Percentiles rank a stretch among this genome's conserved stretches.
Evolutionary conservation across 2,797 vertebrate genomes (phyloP).

Genomic region (Chlorospingus flavigularis): DNA sequence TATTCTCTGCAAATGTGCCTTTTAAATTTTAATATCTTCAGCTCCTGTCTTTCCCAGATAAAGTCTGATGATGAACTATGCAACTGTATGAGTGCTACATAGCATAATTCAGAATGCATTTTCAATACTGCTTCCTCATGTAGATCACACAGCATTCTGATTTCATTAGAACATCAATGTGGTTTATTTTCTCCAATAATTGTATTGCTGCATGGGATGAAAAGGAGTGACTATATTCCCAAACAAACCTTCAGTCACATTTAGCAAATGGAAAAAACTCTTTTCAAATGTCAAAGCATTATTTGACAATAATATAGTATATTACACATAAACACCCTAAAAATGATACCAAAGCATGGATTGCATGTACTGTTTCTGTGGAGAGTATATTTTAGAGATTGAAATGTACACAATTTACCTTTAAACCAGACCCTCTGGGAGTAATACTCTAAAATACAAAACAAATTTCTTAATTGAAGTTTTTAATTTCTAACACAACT

Average conservation of each 20-base stretch:
- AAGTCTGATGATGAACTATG: constrained; percentile 13
- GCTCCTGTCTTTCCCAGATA: constrained; percentile 27
- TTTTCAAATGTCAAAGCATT: not conserved
- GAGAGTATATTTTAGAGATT: not conserved
- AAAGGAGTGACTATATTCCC: not conserved
- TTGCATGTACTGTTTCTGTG: not conserved
- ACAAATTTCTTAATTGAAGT: not conserved
- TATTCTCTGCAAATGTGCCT: constrained; percentile 47
- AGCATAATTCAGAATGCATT: constrained; percentile 1
- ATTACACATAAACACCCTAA: not conserved
- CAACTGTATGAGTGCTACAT: not conserved
- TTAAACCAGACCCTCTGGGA: not conserved
- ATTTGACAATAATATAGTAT: not conserved
- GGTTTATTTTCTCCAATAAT: not conserved
- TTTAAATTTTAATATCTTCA: constrained; percentile 56
- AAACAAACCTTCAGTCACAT: not conserved
- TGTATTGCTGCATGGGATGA: not conserved
- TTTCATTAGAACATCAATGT: not conserved
- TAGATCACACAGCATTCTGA: not conserved
- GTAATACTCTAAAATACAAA: not conserved
- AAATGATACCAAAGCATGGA: not conserved
- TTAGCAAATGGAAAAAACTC: not conserved
- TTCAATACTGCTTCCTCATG: not conserved
- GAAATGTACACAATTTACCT: not conserved
- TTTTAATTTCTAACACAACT: not conserved